Conservation (phyloP, 2,888 invertebrate genomes). For the Podotricha telesiphe region DNA sequence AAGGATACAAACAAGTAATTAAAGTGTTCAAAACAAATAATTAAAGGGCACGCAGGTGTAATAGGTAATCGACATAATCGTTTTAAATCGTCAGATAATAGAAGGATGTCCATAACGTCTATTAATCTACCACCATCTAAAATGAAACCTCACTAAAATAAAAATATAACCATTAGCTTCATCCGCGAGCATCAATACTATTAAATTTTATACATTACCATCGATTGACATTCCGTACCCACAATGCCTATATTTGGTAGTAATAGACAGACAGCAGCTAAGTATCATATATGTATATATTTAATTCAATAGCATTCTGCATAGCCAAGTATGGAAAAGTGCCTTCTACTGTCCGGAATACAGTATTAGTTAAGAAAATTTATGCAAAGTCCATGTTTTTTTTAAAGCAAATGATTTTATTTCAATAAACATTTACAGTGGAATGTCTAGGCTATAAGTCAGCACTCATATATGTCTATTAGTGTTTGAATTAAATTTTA, state of each 20-base stretch:
- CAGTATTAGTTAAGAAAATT: background rate
- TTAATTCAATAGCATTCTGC: conserved; percentile 1
- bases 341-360: background rate
- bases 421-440: background rate
- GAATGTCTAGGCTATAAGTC: background rate
- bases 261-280: conserved; percentile 15
- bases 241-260: conserved; percentile 19
- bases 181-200: background rate
- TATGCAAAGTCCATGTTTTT: background rate
- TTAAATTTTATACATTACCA: background rate
- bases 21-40: too few species aligned
- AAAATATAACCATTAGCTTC: too few species aligned
- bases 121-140: too few species aligned
- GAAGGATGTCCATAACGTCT: too few species aligned
- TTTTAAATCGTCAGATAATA: too few species aligned
- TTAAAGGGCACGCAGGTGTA: too few species aligned
- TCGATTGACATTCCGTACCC: conserved; percentile 6
- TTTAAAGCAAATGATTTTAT: background rate
- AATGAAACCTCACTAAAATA: too few species aligned
- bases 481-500: too few species aligned
- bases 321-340: conserved; percentile 1
- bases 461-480: too few species aligned
- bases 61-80: too few species aligned
- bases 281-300: background rate
- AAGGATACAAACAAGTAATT: too few species aligned